A percentile compares a stretch with the other conserved stretches of the same genome.
phyloP scores from a whole-genome alignment of 2,888 invertebrate species.

The Deladenus siricidicola region DNA sequence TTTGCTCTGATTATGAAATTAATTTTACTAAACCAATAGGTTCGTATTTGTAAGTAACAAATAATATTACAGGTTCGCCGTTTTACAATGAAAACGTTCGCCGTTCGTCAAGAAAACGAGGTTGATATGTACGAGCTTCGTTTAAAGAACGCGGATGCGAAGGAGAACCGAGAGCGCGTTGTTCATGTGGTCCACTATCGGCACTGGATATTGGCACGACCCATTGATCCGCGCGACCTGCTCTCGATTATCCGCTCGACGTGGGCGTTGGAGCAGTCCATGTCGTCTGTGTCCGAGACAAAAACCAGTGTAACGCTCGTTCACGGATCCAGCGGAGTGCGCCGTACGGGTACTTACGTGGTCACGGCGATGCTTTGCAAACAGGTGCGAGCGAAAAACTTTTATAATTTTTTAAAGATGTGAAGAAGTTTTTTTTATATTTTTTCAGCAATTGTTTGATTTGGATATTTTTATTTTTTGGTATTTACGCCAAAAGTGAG shows the following conservation, averaged over 20 bases:
- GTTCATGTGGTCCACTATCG: neutral
- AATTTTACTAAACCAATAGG: too few species aligned
- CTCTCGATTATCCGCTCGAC: neutral
- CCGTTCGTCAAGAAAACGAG: neutral
- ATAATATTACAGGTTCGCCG: neutral
- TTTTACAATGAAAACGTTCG: neutral
- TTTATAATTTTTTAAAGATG: too few species aligned
- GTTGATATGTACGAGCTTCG: neutral
- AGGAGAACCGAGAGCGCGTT: neutral
- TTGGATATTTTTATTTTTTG: too few species aligned
- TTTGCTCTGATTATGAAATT: too few species aligned
- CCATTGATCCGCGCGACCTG: neutral
- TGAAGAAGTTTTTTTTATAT: too few species aligned
- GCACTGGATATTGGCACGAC: neutral
- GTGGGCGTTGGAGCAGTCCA: neutral
- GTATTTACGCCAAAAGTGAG: too few species aligned
- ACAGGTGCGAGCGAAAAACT: too few species aligned
- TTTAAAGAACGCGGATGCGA: neutral
- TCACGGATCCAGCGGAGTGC: too few species aligned
- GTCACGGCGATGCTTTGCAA: too few species aligned
- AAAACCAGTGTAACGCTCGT: neutral
- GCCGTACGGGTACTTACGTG: too few species aligned
- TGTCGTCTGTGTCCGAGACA: neutral
- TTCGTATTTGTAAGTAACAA: too few species aligned
- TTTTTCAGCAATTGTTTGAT: too few species aligned